Conservation (phyloP, 2,797 vertebrate species). For the Channa striata region DNA sequence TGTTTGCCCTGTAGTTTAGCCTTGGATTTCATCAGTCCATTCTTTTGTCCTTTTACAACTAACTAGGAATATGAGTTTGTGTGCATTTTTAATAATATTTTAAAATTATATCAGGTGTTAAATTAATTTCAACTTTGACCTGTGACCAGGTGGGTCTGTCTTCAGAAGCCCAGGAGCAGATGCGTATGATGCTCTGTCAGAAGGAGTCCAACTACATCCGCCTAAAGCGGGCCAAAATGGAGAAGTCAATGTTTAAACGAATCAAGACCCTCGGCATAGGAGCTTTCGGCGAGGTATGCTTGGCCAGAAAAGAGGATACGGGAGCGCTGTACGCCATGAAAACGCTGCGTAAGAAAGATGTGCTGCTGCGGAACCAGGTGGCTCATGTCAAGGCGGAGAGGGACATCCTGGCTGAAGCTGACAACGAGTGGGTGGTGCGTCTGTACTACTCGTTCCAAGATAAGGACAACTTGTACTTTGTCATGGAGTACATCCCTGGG, state of each 20-base stretch:
- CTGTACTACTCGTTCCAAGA: constrained; percentile 99
- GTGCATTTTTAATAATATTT: not conserved
- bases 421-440: constrained; percentile 99
- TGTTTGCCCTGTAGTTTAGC: constrained; percentile 4
- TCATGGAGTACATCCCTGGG: constrained; percentile 99
- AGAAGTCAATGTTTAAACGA: constrained; percentile 97
- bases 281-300: constrained; percentile 96
- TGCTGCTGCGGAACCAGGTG: constrained; percentile 96
- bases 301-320: constrained; percentile 96
- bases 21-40: constrained; percentile 5
- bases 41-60: not conserved
- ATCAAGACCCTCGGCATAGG: constrained; percentile 98
- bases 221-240: constrained; percentile 98
- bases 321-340: constrained; percentile 97
- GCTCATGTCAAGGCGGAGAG: constrained; percentile 98
- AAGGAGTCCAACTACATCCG: constrained; percentile 99
- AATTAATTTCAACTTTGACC: not conserved
- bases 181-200: constrained; percentile 98
- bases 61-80: constrained; percentile 7
- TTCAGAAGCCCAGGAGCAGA: constrained; percentile 96
- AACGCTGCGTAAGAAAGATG: constrained; percentile 97
- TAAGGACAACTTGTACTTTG: constrained; percentile 97
- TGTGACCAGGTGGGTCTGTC: constrained; percentile 92
- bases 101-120: not conserved
- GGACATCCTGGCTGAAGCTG: constrained; percentile 97